phyloP scores from a whole-genome alignment of 2,113 vertebrate species.

The Vulpes lagopus region DNA sequence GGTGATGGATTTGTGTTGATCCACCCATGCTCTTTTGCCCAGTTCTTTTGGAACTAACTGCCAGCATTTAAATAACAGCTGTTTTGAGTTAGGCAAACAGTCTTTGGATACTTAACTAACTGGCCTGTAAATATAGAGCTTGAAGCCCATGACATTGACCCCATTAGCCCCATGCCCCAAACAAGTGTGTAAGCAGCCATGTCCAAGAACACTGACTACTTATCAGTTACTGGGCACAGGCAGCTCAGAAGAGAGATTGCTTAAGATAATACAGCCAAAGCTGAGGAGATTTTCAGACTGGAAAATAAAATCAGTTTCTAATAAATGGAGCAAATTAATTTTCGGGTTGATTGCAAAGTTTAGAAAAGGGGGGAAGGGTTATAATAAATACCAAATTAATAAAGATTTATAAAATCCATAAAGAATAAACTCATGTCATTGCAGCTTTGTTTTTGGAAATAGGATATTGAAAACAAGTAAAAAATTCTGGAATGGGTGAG shows the following conservation, averaged over 20 bases:
- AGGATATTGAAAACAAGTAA: not conserved
- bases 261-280: not conserved
- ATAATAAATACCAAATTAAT: conserved; percentile 30
- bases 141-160: not conserved
- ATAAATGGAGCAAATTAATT: not conserved
- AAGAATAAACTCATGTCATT: not conserved
- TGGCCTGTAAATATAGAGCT: not conserved
- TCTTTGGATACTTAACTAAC: not conserved
- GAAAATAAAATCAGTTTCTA: not conserved
- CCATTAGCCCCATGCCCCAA: not conserved
- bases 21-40: not conserved
- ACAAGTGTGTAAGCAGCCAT: not conserved
- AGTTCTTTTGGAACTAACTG: conserved; percentile 51
- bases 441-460: not conserved
- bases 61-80: conserved; percentile 37
- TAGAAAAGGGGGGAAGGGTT: not conserved
- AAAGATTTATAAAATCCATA: conserved; percentile 23
- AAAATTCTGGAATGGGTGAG: not conserved
- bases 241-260: not conserved
- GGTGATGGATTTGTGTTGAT: conserved; percentile 6
- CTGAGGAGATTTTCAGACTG: not conserved
- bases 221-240: not conserved
- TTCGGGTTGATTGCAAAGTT: not conserved
- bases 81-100: conserved; percentile 31
- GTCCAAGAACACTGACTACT: not conserved